Conservation (phyloP, 2,113 vertebrate species). For the Nymphicus hollandicus region DNA sequence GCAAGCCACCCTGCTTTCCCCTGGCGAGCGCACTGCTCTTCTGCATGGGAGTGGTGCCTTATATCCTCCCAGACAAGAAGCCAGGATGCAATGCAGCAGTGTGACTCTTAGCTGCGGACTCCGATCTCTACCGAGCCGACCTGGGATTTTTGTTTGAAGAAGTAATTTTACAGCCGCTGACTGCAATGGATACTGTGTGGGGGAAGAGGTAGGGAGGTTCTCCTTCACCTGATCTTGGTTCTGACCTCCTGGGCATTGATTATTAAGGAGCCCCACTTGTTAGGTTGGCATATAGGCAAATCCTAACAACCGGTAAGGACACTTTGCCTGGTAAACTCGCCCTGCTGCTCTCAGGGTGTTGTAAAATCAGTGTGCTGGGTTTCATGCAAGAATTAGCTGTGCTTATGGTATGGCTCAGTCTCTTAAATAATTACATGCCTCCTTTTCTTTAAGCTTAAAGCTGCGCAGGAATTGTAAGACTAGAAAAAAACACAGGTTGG, state of each 20-base stretch:
- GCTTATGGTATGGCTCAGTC: neutral
- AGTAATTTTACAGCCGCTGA: neutral
- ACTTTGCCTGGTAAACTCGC: neutral
- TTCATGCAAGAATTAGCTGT: neutral
- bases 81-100: neutral
- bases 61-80: neutral
- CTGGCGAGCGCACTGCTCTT: neutral
- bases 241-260: neutral
- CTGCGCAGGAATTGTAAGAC: neutral
- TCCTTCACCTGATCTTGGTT: neutral
- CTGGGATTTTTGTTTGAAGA: neutral
- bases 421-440: neutral
- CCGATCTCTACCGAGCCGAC: neutral
- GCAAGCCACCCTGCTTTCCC: neutral
- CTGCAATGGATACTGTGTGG: neutral
- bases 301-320: neutral
- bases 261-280: neutral
- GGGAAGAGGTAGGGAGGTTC: constrained; percentile 29
- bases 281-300: neutral
- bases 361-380: neutral
- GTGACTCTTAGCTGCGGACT: neutral
- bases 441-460: neutral
- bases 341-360: neutral
- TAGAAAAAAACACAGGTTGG: neutral
- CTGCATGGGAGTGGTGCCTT: neutral